Conservation (phyloP, 2,113 vertebrate species). For the Muntiacus muntjak region DNA sequence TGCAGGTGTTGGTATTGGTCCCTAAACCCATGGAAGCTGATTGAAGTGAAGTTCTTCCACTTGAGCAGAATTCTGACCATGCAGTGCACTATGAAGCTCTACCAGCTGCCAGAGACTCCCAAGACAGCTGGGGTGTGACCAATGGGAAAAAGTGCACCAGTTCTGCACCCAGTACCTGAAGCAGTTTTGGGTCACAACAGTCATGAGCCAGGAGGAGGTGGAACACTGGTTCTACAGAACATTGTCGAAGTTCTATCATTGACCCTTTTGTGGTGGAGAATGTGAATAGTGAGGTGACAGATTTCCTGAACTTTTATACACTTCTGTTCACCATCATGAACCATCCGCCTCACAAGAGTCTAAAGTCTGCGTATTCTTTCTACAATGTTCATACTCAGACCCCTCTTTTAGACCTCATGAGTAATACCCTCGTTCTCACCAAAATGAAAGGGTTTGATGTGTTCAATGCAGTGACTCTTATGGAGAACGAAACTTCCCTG, state of each 20-base stretch:
- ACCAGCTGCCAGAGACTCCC: slow-evolving; percentile 93
- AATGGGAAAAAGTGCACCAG: slow-evolving; percentile 93
- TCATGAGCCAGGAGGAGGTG: slow-evolving; percentile 93
- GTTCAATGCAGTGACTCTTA: slow-evolving; percentile 99
- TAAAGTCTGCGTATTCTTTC: slow-evolving; percentile 98
- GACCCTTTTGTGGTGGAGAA: slow-evolving; percentile 94
- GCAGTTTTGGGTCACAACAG: slow-evolving; percentile 91
- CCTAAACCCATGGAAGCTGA: slow-evolving; percentile 96
- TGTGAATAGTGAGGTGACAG: slow-evolving; percentile 84
- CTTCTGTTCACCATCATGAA: slow-evolving; percentile 99
- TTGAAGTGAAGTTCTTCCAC: slow-evolving; percentile 98
- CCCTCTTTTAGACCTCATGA: slow-evolving; percentile 95
- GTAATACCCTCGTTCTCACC: slow-evolving; percentile 94
- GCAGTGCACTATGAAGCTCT: slow-evolving; percentile 99
- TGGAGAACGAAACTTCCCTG: slow-evolving; percentile 99
- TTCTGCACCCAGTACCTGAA: slow-evolving; percentile 90
- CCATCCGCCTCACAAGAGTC: slow-evolving; percentile 94
- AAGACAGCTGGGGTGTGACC: slow-evolving; percentile 89
- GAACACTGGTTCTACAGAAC: slow-evolving; percentile 95
- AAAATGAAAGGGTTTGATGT: slow-evolving; percentile 99
- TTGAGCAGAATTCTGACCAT: slow-evolving; percentile 99
- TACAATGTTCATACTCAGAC: slow-evolving; percentile 97
- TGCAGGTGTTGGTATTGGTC: slow-evolving; percentile 99
- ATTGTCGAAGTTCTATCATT: slow-evolving; percentile 81
- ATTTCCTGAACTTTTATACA: slow-evolving; percentile 96